These are phyloP conservation scores for Fregata magnificens DNA, from an alignment of 2,113 vertebrate species.

Conservation along the genomic window DNA sequence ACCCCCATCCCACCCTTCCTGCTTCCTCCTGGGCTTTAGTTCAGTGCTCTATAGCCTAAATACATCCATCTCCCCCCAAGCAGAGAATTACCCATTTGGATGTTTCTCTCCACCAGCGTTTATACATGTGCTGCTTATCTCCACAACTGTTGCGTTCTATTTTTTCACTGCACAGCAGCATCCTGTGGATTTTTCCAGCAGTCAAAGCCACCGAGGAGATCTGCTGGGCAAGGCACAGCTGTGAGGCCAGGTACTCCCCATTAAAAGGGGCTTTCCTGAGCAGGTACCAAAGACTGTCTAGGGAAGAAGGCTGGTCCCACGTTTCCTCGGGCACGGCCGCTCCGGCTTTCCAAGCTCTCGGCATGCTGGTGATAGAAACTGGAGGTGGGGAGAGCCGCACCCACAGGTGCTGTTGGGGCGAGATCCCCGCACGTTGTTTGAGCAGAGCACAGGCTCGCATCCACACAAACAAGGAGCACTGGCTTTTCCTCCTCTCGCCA, in stretches of 20 bases:
- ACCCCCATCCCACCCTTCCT: slow-evolving; percentile 43
- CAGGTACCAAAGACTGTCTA: neutral
- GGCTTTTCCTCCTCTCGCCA: neutral
- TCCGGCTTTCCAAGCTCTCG: neutral
- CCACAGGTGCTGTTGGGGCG: neutral
- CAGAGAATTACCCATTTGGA: neutral
- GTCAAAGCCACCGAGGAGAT: neutral
- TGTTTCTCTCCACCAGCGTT: neutral
- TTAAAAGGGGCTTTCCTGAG: neutral
- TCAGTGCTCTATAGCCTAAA: neutral
- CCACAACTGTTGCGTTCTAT: neutral
- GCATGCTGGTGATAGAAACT: neutral
- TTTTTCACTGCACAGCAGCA: neutral
- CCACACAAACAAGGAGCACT: neutral
- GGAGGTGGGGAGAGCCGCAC: neutral
- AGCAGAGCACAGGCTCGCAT: neutral
- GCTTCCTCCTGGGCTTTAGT: slow-evolving; percentile 11
- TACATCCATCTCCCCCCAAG: neutral
- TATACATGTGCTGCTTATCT: neutral
- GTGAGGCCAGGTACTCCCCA: too few relatives aligned
- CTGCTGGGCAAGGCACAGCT: too few relatives aligned
- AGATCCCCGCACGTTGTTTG: neutral
- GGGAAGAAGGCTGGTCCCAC: neutral
- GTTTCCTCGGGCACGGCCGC: neutral
- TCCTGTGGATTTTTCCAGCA: slow-evolving; percentile 26